A percentile compares a stretch with the other conserved stretches of the same genome.
Conservation (phyloP, 2,888 invertebrate species). For the Molorchus minor region DNA sequence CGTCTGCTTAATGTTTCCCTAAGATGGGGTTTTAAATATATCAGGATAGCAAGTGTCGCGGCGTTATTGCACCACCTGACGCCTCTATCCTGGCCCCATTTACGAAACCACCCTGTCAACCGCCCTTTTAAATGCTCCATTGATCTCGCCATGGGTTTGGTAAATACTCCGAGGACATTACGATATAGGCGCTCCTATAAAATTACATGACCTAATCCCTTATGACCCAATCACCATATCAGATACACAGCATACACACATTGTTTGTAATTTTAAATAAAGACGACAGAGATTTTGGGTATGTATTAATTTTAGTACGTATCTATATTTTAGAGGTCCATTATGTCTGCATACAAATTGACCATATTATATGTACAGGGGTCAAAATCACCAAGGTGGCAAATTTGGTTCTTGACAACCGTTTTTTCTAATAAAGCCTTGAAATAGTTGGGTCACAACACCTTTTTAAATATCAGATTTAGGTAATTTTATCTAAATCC, state of each 20-base stretch:
- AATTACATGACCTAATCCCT: slow-evolving; percentile 9
- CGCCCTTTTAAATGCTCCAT: slow-evolving; percentile 38
- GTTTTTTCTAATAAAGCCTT: too few relatives aligned
- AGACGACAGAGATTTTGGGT: slow-evolving; percentile 1
- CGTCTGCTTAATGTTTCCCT: slow-evolving; percentile 21
- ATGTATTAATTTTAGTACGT: background rate
- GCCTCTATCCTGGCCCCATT: slow-evolving; percentile 39
- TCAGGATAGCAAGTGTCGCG: slow-evolving; percentile 45
- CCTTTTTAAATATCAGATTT: too few relatives aligned
- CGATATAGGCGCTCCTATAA: slow-evolving; percentile 5
- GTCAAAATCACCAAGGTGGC: too few relatives aligned
- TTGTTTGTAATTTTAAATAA: slow-evolving; percentile 1
- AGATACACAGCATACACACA: slow-evolving; percentile 1
- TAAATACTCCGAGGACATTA: slow-evolving; percentile 14
- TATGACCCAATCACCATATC: slow-evolving; percentile 8
- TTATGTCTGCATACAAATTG: too few relatives aligned
- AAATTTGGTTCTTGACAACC: too few relatives aligned
- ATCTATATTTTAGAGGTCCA: too few relatives aligned
- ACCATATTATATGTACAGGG: too few relatives aligned
- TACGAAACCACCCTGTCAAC: slow-evolving; percentile 39
- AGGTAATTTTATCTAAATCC: too few relatives aligned
- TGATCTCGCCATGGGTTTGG: slow-evolving; percentile 30
- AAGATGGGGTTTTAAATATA: slow-evolving; percentile 38
- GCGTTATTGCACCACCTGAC: slow-evolving; percentile 40
- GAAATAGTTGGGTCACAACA: too few relatives aligned